Evolutionary conservation across 2,113 vertebrate species (phyloP).

Genomic region (Halcyon malimbica): DNA sequence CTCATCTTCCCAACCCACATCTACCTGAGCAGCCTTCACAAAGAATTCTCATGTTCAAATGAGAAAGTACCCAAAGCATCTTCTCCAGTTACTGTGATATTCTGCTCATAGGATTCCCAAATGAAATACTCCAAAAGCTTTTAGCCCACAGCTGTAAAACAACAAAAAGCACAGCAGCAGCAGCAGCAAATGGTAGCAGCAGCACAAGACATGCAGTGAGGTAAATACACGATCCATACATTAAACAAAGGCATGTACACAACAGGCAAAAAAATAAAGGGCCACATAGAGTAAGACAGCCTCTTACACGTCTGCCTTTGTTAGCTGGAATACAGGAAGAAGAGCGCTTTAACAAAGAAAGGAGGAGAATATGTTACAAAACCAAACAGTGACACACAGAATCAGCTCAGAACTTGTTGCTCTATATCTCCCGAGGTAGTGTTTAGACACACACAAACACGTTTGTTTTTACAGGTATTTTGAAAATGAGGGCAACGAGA

Average conservation of each 20-base stretch:
- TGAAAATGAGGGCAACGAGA: background rate
- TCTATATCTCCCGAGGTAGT: background rate
- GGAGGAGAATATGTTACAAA: slow-evolving; percentile 82
- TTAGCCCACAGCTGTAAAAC: slow-evolving; percentile 58
- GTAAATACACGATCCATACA: slow-evolving; percentile 52
- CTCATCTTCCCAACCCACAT: background rate
- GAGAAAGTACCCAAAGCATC: background rate
- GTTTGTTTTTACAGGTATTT: background rate
- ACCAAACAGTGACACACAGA: slow-evolving; percentile 5
- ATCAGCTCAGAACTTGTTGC: background rate
- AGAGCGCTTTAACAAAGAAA: slow-evolving; percentile 91
- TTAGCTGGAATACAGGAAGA: slow-evolving; percentile 92
- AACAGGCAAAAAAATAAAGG: slow-evolving; percentile 73
- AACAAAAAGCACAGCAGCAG: slow-evolving; percentile 59
- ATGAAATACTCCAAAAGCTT: slow-evolving; percentile 65
- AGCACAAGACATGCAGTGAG: slow-evolving; percentile 73
- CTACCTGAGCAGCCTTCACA: background rate
- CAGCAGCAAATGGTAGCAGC: slow-evolving; percentile 60
- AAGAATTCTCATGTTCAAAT: background rate
- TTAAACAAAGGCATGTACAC: slow-evolving; percentile 69
- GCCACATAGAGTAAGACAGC: slow-evolving; percentile 75
- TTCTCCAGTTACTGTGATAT: background rate
- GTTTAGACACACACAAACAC: slow-evolving; percentile 19
- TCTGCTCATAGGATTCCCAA: slow-evolving; percentile 1
- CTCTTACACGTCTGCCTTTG: slow-evolving; percentile 99